These are phyloP conservation scores for Pseudomyrmex sp. DNA, from an alignment of 1,140 invertebrate species.

Conservation along the genomic window DNA sequence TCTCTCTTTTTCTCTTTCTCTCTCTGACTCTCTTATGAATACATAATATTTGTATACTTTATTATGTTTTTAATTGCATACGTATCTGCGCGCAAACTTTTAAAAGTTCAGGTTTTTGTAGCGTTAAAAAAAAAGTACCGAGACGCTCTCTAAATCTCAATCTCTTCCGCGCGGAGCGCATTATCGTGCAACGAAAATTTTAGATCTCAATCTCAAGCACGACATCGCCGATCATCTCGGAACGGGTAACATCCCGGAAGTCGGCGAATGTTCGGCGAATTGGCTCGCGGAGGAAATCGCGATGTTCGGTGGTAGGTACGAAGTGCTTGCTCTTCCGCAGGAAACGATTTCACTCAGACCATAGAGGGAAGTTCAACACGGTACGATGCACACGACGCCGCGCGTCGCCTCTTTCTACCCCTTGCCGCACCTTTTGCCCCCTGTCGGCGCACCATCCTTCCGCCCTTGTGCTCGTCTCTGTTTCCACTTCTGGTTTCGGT, in stretches of 20 bases:
- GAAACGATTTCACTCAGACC: conserved; percentile 67
- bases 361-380: conserved; percentile 58
- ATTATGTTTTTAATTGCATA: too few species aligned
- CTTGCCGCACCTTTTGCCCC: background rate
- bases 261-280: conserved; percentile 59
- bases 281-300: conserved; percentile 61
- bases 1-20: too few species aligned
- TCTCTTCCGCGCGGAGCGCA: background rate
- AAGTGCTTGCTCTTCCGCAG: conserved; percentile 62
- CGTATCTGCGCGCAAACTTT: too few species aligned
- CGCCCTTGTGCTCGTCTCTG: conserved; percentile 56
- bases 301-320: conserved; percentile 64
- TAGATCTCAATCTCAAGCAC: conserved; percentile 36
- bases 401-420: conserved; percentile 45
- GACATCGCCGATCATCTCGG: conserved; percentile 34
- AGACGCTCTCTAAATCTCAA: background rate
- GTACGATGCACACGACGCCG: conserved; percentile 66
- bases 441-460: conserved; percentile 6
- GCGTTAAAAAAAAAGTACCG: background rate
- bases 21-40: too few species aligned
- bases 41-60: too few species aligned
- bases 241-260: conserved; percentile 52
- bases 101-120: background rate
- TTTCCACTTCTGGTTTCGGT: conserved; percentile 54
- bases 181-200: conserved; percentile 40